phyloP scores from a whole-genome alignment of 2,888 invertebrate species.

The Drosophila nigricruria region DNA sequence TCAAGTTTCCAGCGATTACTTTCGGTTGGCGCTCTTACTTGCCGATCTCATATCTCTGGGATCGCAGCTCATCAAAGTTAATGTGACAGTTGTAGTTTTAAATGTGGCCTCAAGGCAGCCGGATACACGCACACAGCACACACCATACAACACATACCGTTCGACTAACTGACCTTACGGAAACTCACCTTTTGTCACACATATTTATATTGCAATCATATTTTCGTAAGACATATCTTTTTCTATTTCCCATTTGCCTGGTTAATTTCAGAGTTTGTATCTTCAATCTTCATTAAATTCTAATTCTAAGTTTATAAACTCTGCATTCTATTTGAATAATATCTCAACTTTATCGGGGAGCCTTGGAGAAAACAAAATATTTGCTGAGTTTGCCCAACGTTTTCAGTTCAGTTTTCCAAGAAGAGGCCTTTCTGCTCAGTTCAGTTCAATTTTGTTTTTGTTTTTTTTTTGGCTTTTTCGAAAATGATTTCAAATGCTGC shows the following conservation, averaged over 20 bases:
- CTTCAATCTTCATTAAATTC: neutral
- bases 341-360: neutral
- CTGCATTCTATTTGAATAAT: neutral
- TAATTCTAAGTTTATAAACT: neutral
- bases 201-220: neutral
- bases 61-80: constrained; percentile 76
- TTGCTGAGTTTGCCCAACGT: constrained; percentile 43
- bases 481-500: constrained; percentile 31
- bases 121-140: constrained; percentile 38
- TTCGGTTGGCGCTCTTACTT: constrained; percentile 54
- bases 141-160: constrained; percentile 13
- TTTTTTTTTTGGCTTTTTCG: constrained; percentile 1
- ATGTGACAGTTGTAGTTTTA: constrained; percentile 74
- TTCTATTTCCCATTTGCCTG: neutral
- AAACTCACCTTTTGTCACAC: constrained; percentile 7
- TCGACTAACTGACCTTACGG: constrained; percentile 45
- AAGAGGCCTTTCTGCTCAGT: constrained; percentile 48
- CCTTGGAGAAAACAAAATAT: constrained; percentile 8
- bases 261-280: neutral
- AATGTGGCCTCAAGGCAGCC: constrained; percentile 44
- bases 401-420: constrained; percentile 46
- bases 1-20: constrained; percentile 72
- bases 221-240: neutral
- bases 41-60: constrained; percentile 32
- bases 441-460: constrained; percentile 18